Conservation (phyloP, 2,113 vertebrate species). For the Cheilinus undulatus region DNA sequence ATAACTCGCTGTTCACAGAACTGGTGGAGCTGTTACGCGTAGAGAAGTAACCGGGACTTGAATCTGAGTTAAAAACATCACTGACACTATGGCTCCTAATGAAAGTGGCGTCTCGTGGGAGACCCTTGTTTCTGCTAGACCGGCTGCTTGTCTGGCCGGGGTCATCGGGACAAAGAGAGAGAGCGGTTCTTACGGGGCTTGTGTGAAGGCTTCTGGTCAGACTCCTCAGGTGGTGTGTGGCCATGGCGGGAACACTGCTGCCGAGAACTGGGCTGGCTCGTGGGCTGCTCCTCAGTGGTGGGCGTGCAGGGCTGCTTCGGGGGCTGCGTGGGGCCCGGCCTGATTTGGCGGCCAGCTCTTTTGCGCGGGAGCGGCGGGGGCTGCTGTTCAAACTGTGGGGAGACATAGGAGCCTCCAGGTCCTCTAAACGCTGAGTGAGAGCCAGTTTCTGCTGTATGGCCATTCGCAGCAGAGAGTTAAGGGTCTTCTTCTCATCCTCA, state of each 20-base stretch:
- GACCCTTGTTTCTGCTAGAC: slow-evolving; percentile 44
- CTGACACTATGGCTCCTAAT: slow-evolving; percentile 74
- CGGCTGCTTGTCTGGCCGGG: slow-evolving; percentile 9
- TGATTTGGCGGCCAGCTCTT: slow-evolving; percentile 81
- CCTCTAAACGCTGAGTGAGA: slow-evolving; percentile 85
- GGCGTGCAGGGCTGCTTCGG: slow-evolving; percentile 77
- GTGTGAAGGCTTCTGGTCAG: slow-evolving; percentile 81
- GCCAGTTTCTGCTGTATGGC: slow-evolving; percentile 88
- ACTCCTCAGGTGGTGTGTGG: slow-evolving; percentile 72
- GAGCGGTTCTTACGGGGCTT: slow-evolving; percentile 81
- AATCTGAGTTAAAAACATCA: slow-evolving; percentile 54
- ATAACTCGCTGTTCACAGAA: slow-evolving; percentile 49
- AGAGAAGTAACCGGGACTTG: neutral
- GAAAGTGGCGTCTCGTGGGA: slow-evolving; percentile 75
- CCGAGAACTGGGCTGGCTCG: slow-evolving; percentile 75
- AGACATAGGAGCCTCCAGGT: slow-evolving; percentile 85
- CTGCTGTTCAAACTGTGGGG: slow-evolving; percentile 80
- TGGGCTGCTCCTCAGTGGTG: slow-evolving; percentile 70
- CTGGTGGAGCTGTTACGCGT: slow-evolving; percentile 40
- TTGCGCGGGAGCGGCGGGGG: slow-evolving; percentile 81
- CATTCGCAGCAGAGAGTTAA: slow-evolving; percentile 87
- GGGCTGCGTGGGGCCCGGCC: slow-evolving; percentile 80
- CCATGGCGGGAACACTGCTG: slow-evolving; percentile 63
- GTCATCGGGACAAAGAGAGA: slow-evolving; percentile 56
- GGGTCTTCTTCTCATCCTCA: slow-evolving; percentile 87